Conservation (phyloP, 2,888 invertebrate genomes). For the Rotaria magnacalcarata region DNA sequence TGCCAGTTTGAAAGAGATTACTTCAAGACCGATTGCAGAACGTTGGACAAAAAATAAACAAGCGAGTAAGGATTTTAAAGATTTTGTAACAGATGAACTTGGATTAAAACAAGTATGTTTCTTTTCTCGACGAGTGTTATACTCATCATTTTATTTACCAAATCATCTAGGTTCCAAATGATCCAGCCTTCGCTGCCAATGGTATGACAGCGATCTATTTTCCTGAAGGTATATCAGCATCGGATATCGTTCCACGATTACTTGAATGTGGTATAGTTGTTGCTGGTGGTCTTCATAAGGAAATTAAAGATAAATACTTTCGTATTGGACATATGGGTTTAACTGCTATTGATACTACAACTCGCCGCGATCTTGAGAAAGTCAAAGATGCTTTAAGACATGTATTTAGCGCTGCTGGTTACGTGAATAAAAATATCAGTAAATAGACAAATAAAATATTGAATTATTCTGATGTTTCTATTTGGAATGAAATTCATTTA, state of each 20-base stretch:
- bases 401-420: neutral
- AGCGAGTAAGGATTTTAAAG: neutral
- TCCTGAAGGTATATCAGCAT: conserved; percentile 7
- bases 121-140: neutral
- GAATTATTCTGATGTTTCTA: too few species aligned
- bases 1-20: neutral
- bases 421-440: neutral
- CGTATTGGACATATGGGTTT: conserved; percentile 32
- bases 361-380: neutral
- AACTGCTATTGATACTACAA: neutral
- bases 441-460: neutral
- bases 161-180: neutral
- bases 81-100: neutral
- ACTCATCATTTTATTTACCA: neutral
- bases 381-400: neutral
- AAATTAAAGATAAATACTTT: conserved; percentile 15
- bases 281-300: conserved; percentile 33
- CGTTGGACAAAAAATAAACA: neutral
- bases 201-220: conserved; percentile 8
- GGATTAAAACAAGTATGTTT: neutral
- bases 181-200: neutral
- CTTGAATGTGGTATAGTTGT: neutral
- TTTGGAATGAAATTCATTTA: neutral
- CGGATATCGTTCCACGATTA: neutral
- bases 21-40: neutral